phyloP scores from a whole-genome alignment of 1,140 invertebrate species.

The Paralvinella palmiformis region DNA sequence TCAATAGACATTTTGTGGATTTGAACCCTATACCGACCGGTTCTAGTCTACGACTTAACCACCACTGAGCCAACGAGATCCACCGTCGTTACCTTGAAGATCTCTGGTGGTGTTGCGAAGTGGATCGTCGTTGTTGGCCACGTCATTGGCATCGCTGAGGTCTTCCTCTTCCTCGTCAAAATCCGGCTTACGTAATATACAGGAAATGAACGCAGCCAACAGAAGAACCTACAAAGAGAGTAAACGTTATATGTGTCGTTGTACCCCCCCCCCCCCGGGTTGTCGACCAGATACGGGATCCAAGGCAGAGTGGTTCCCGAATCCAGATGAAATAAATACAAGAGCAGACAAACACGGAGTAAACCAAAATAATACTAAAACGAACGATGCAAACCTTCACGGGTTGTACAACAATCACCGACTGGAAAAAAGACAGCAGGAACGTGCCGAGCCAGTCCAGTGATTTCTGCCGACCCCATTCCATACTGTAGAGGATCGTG shows the following conservation, averaged over 20 bases:
- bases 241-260: neutral
- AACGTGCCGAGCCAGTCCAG: conserved; percentile 49
- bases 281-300: too few species aligned
- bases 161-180: conserved; percentile 49
- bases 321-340: too few species aligned
- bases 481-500: conserved; percentile 48
- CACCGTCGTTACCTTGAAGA: conserved; percentile 20
- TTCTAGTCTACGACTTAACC: too few species aligned
- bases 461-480: conserved; percentile 48
- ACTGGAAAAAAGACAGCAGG: conserved; percentile 47
- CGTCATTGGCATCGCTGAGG: conserved; percentile 27
- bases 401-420: conserved; percentile 46
- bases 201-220: conserved; percentile 53
- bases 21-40: too few species aligned
- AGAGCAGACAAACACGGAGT: too few species aligned
- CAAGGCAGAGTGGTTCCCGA: too few species aligned
- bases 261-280: too few species aligned
- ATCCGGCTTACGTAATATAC: conserved; percentile 53
- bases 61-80: too few species aligned
- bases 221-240: conserved; percentile 47
- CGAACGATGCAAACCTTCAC: conserved; percentile 46
- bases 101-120: conserved; percentile 25
- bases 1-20: too few species aligned
- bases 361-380: too few species aligned
- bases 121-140: conserved; percentile 29